phyloP scores from a whole-genome alignment of 2,888 invertebrate genomes.

The Eupithecia centaureata region DNA sequence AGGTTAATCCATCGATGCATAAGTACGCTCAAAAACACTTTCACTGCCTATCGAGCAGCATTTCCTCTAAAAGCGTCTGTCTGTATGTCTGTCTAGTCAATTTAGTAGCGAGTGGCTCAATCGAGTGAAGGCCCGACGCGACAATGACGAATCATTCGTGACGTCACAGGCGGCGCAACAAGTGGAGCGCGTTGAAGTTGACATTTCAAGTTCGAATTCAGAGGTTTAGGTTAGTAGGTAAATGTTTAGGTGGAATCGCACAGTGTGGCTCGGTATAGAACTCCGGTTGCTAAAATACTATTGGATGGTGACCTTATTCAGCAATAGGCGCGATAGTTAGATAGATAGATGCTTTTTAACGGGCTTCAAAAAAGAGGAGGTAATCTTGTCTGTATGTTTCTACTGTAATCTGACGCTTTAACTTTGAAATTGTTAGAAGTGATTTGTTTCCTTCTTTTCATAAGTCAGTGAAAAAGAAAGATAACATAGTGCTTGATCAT shows the following conservation, averaged over 20 bases:
- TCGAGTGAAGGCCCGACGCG: conserved; percentile 21
- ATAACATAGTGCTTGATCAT: no score
- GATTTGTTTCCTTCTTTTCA: no score
- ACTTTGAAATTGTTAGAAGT: no score
- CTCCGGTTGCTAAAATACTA: no score
- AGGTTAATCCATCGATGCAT: background rate
- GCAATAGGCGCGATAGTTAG: no score
- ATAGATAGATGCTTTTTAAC: no score
- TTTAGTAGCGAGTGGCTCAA: conserved; percentile 12
- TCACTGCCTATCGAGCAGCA: background rate
- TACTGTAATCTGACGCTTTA: no score
- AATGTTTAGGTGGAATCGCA: background rate
- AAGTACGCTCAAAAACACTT: background rate
- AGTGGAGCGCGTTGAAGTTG: conserved; percentile 19
- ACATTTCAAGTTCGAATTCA: background rate
- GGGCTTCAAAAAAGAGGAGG: no score
- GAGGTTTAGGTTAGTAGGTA: conserved; percentile 3
- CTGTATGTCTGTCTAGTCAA: background rate
- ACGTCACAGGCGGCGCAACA: conserved; percentile 38
- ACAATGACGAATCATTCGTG: conserved; percentile 41
- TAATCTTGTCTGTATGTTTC: no score
- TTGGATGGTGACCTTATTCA: no score
- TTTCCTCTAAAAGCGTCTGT: conserved; percentile 2
- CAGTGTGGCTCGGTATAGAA: background rate
- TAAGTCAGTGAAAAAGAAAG: no score